Evolutionary conservation across 2,888 invertebrate species (phyloP).

Genomic region (Limnephilus rhombicus): DNA sequence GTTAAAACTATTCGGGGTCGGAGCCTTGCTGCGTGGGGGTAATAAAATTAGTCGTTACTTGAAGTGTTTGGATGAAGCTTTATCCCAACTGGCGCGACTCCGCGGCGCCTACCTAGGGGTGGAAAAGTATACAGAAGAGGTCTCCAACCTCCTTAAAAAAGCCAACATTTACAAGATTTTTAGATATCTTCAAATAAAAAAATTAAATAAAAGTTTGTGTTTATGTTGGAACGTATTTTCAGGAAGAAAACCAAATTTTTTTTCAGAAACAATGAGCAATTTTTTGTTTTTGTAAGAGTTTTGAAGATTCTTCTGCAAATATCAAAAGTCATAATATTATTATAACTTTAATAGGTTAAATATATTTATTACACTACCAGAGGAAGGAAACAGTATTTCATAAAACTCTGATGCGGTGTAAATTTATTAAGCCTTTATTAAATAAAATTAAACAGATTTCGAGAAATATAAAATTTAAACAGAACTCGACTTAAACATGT

Average conservation of each 20-base stretch:
- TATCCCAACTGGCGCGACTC: slow-evolving; percentile 64
- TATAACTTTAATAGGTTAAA: too few species aligned
- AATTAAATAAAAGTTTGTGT: neutral
- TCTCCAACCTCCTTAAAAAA: neutral
- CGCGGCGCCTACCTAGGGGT: slow-evolving; percentile 60
- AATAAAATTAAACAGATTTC: too few species aligned
- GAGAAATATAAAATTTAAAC: too few species aligned
- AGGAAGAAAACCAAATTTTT: neutral
- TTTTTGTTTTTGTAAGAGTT: too few species aligned
- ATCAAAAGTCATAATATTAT: too few species aligned
- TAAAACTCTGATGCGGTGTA: neutral
- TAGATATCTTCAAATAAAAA: neutral
- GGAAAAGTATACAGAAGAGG: slow-evolving; percentile 24
- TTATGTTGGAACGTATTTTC: neutral
- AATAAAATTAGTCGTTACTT: neutral
- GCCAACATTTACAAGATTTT: neutral
- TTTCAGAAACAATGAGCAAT: neutral
- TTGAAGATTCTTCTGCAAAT: too few species aligned
- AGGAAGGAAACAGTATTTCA: neutral
- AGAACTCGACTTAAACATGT: too few species aligned
- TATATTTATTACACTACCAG: neutral
- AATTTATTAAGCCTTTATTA: neutral
- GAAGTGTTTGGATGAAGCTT: slow-evolving; percentile 12
- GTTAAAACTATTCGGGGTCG: neutral
- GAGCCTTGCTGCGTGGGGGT: neutral